phyloP scores from a whole-genome alignment of 2,888 invertebrate genomes.

The Phyllotreta striolata region DNA sequence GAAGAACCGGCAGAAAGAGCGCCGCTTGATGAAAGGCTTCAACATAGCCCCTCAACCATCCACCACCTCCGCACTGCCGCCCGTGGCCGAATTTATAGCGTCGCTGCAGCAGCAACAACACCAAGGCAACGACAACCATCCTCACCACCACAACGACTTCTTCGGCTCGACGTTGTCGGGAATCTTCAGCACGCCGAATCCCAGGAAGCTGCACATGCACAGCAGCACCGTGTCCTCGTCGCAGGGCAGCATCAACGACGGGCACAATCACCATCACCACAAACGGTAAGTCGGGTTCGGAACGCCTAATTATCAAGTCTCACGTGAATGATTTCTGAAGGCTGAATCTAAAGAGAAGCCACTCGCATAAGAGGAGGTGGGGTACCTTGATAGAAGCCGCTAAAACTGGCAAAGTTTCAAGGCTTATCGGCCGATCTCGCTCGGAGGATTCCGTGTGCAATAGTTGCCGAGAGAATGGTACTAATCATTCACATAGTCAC shows the following conservation, averaged over 20 bases:
- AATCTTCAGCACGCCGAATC: slow-evolving; percentile 66
- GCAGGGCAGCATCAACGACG: slow-evolving; percentile 61
- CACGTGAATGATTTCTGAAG: slow-evolving; percentile 25
- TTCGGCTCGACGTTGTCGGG: slow-evolving; percentile 77
- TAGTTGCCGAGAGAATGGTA: slow-evolving; percentile 64
- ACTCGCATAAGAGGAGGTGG: slow-evolving; percentile 79
- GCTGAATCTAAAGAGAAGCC: slow-evolving; percentile 63
- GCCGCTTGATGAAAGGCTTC: slow-evolving; percentile 93
- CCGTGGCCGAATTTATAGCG: slow-evolving; percentile 81
- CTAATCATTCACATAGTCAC: slow-evolving; percentile 61
- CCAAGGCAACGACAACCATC: slow-evolving; percentile 45
- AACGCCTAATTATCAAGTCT: background rate
- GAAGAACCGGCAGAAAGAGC: slow-evolving; percentile 92
- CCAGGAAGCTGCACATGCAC: slow-evolving; percentile 63
- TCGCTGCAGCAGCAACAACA: slow-evolving; percentile 72
- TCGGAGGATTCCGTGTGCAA: slow-evolving; percentile 86
- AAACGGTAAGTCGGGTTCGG: slow-evolving; percentile 24
- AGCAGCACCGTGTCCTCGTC: slow-evolving; percentile 60
- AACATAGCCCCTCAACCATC: slow-evolving; percentile 82
- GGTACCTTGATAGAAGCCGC: slow-evolving; percentile 88
- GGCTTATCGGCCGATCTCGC: slow-evolving; percentile 79
- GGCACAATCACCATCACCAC: slow-evolving; percentile 49
- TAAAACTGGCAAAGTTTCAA: slow-evolving; percentile 78
- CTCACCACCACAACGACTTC: slow-evolving; percentile 69
- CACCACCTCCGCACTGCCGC: slow-evolving; percentile 69